Base-by-base conservation (phyloP, 2,113 vertebrate genomes). In the Pimephales promelas region DNA sequence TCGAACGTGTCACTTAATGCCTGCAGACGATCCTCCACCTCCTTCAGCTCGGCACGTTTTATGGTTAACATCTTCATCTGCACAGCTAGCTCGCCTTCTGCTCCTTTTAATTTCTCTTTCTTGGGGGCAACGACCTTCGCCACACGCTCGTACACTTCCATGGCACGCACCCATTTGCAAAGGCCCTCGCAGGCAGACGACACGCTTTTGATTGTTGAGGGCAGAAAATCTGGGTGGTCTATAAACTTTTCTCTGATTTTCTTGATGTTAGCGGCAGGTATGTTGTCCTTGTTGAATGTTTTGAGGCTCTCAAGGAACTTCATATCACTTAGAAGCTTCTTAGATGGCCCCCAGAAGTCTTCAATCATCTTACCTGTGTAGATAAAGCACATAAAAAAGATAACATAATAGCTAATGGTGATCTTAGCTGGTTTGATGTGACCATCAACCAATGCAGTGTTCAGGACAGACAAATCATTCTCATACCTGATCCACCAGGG, bases 151-250 rank as follows among this genome's bases (percentile, higher is more conserved):
- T 99, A 99, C 0, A 96, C 95, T 78, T 97, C 97, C 96, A 98
- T 96, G 78, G 97, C 97, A 61, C 96, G 83, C 83, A 99, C 96
- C 97, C 96, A 99, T 84, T 95, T 98, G 88, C 97, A 99, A 1
- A 98, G 93, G 0, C 97, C 97, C 84, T 98, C 96, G 10, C 97
- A 98, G 76, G 97, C 97, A 0, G 97, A 97, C 0, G 97, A 98
- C 6, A 98, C 95, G 0, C 95, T 97, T 87, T 97, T 97, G 22
- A 99, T 97, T 0, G 96, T 89, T 3, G 92, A 87, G 0, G 96
- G 97, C 86, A 96, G 95, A 86, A 99, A 99, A 9, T 98, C 95
- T 0, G 96, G 93, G 68, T 99, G 92, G 56, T 94, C 89, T 0
- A 97, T 94, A 83, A 96, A 99, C 72, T 90, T 96, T 10, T 97